Conservation (phyloP, 2,113 vertebrate species). For the Alethe castanea region DNA sequence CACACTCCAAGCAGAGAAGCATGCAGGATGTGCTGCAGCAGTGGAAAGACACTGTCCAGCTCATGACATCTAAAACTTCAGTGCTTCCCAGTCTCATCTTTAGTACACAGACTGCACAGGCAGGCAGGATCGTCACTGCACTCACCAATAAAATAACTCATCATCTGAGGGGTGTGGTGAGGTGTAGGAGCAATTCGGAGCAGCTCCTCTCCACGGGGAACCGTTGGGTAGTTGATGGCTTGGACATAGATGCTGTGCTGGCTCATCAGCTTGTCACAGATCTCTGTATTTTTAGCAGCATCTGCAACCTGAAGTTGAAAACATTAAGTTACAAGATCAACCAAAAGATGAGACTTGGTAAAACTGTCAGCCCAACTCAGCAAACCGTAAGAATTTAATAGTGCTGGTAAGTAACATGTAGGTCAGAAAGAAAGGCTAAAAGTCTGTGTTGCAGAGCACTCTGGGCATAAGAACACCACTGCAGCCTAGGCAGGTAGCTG, state of each 20-base stretch:
- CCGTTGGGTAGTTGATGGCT: constrained; percentile 96
- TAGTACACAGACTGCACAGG: not conserved
- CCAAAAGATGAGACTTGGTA: not conserved
- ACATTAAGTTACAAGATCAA: not conserved
- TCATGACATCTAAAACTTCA: not conserved
- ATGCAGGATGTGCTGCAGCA: not conserved
- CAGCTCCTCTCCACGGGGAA: constrained; percentile 90
- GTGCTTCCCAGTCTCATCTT: not conserved
- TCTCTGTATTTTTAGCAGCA: constrained; percentile 90
- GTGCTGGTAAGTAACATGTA: accelerated
- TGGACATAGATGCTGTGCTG: constrained; percentile 95
- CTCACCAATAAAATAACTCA: constrained; percentile 93
- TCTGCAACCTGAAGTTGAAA: constrained; percentile 81
- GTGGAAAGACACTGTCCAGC: not conserved
- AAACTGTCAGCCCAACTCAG: not conserved
- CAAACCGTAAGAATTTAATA: not conserved
- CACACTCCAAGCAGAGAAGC: not conserved
- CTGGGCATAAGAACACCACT: not conserved
- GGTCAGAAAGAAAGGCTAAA: not conserved
- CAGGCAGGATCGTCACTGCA: not conserved
- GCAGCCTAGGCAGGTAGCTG: not conserved
- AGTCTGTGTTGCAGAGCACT: not conserved
- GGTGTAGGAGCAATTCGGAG: constrained; percentile 94
- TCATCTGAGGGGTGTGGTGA: constrained; percentile 96
- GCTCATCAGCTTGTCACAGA: constrained; percentile 93